phyloP scores from a whole-genome alignment of 2,113 vertebrate species.

The Ursus arctos region DNA sequence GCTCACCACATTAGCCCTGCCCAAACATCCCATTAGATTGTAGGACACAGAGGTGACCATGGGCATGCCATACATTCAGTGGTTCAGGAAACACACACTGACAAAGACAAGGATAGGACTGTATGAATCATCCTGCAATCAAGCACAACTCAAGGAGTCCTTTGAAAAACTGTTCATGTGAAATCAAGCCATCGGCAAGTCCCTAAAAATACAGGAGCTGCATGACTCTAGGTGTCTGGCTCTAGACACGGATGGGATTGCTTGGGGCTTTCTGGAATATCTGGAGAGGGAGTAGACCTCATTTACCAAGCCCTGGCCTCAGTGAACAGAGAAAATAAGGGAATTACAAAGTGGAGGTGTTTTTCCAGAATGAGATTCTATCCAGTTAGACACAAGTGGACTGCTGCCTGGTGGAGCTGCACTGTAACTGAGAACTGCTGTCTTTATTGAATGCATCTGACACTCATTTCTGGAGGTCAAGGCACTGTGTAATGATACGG shows the following conservation, averaged over 20 bases:
- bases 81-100: not conserved
- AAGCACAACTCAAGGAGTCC: not conserved
- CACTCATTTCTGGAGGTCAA: not conserved
- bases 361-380: slow-evolving; percentile 16
- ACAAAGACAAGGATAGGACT: not conserved
- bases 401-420: rapidly evolving
- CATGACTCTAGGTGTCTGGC: not conserved
- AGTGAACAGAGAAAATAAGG: not conserved
- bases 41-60: not conserved
- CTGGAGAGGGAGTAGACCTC: not conserved
- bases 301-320: not conserved
- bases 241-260: rapidly evolving
- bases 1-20: not conserved
- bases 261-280: not conserved
- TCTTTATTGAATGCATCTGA: not conserved
- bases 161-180: not conserved
- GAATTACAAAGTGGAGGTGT: not conserved
- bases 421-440: not conserved
- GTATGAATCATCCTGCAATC: not conserved
- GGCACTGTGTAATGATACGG: rapidly evolving
- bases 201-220: not conserved
- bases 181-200: not conserved
- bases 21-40: not conserved
- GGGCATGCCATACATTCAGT: not conserved
- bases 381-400: not conserved